Base-by-base conservation (phyloP, 2,113 vertebrate genomes). In the Suncus etruscus region DNA sequence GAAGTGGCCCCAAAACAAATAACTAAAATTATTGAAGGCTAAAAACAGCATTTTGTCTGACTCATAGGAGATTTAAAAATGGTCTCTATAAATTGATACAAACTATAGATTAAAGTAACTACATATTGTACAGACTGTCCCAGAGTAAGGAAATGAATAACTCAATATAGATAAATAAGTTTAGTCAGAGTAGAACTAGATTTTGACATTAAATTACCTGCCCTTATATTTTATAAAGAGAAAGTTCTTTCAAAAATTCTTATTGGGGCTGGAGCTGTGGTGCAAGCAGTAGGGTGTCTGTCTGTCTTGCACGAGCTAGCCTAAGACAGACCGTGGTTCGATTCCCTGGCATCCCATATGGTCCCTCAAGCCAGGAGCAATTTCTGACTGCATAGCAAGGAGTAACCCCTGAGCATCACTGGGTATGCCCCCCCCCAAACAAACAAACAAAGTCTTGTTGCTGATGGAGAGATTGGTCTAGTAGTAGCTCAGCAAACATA, bases 41-140 rank as follows among this genome's bases (percentile, higher is more conserved):
- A 79, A 82, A 12, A 87, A 78, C 14, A 68, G 12, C 54, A n/a
- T 48, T 32, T 22, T 29, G 20, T 31, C 68, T 80, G 10, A 3
- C 83, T 87, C 75, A 79, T 54, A 11, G 20, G 25, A 1, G 61
- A 45, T 83, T 72, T n/a, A 27, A 61, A 93, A 72, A 72, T 72
- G 58, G 11, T n/a, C 39, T 39, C 2, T 81, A 31, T 69, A 16
- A 81, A 93, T 82, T 94, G 83, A 91, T 6, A 72, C 0, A 39
- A 65, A 61, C 80, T 65, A 27, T 54, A 72, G n/a, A 73, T 72
- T 31, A 75, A 75, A 82, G 50, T 74, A 92, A 69, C 90, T 85
- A 78, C 8, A 73, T 50, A 45, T 6, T n/a, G 5, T 25, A 29
- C 18, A 58, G 24, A 45, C 2, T 31, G 69, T 70, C 85, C 8